Evolutionary conservation across 2,888 invertebrate genomes (phyloP).

Genomic region (Magallana nippona): DNA sequence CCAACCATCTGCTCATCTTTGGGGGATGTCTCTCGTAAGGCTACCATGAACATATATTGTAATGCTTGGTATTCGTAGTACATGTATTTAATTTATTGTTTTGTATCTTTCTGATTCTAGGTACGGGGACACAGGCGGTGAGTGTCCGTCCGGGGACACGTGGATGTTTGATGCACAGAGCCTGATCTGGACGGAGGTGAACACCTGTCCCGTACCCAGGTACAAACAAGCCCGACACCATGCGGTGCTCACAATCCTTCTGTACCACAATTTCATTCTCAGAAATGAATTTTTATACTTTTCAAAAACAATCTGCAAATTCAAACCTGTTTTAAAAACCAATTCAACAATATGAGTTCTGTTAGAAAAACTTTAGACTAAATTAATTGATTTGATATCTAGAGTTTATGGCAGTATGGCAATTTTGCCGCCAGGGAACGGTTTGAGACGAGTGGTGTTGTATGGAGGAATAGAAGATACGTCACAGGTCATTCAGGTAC

Average conservation of each 20-base stretch:
- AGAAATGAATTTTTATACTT: too few relatives aligned
- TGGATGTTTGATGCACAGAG: slow-evolving; percentile 60
- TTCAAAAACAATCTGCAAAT: too few relatives aligned
- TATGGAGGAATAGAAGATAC: slow-evolving; percentile 61
- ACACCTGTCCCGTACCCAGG: slow-evolving; percentile 60
- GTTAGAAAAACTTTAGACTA: too few relatives aligned
- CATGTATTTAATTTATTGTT: too few relatives aligned
- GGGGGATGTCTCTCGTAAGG: slow-evolving; percentile 66
- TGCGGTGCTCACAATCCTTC: neutral
- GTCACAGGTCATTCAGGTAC: slow-evolving; percentile 55
- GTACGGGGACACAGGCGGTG: slow-evolving; percentile 61
- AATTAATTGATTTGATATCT: neutral
- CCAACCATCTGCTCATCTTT: slow-evolving; percentile 60
- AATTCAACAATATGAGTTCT: too few relatives aligned
- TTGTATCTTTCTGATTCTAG: slow-evolving; percentile 56
- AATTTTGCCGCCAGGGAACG: slow-evolving; percentile 53
- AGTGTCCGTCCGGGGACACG: slow-evolving; percentile 64
- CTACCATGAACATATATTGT: neutral
- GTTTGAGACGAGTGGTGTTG: slow-evolving; percentile 55
- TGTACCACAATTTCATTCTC: too few relatives aligned
- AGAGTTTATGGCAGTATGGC: slow-evolving; percentile 59
- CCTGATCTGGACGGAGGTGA: slow-evolving; percentile 55
- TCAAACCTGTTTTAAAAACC: too few relatives aligned
- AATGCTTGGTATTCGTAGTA: neutral
- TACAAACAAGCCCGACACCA: neutral